A percentile compares a stretch with the other conserved stretches of the same genome.
Conservation (phyloP, 2,888 invertebrate species). For the Eupsilia transversa region DNA sequence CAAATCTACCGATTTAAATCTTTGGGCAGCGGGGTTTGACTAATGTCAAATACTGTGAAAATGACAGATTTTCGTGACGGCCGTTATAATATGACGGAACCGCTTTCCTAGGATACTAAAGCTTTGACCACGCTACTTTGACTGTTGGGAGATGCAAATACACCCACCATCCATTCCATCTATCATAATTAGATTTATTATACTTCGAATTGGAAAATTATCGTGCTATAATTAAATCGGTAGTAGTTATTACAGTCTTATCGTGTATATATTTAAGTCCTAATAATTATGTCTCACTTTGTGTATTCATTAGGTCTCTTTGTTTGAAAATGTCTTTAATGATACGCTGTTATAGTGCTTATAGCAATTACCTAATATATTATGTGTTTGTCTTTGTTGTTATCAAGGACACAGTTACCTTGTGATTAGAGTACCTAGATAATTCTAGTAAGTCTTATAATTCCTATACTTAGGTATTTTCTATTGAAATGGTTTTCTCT, state of each 20-base stretch:
- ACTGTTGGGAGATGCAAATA: no score
- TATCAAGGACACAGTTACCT: conserved; percentile 15
- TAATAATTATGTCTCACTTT: conserved; percentile 4
- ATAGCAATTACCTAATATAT: conserved; percentile 5
- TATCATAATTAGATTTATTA: not conserved
- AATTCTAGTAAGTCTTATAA: not conserved
- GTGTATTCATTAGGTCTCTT: conserved; percentile 17
- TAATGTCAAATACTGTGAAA: no score
- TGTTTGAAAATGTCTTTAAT: conserved; percentile 13
- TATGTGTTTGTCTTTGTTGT: not conserved
- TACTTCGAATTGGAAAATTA: not conserved
- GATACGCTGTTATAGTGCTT: not conserved
- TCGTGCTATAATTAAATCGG: not conserved
- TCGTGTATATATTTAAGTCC: not conserved
- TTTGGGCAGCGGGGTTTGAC: no score
- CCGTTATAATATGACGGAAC: no score
- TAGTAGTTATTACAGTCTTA: not conserved
- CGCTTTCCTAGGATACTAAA: no score
- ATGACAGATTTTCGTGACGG: no score
- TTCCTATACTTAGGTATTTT: not conserved
- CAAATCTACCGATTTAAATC: no score
- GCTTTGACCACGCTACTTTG: not conserved
- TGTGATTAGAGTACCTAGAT: not conserved
- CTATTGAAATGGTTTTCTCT: not conserved
- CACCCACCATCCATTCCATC: not conserved